A percentile compares a stretch with the other conserved stretches of the same genome.
These are phyloP conservation scores for Pseudotriccus pelzelni DNA, from an alignment of 2,797 vertebrate genomes.

Conservation along the genomic window DNA sequence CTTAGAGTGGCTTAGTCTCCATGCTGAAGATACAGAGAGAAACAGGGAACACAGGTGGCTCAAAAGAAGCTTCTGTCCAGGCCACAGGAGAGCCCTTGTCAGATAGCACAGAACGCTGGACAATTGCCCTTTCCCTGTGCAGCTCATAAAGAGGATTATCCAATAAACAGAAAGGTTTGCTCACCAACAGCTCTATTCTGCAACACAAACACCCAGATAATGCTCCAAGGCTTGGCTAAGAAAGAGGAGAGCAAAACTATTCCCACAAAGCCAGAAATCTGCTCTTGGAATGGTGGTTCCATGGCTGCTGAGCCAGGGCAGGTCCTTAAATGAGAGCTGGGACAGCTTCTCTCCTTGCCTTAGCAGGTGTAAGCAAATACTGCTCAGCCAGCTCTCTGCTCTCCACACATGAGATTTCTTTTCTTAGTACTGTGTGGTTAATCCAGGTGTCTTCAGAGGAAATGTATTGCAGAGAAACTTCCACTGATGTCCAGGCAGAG, in stretches of 20 bases:
- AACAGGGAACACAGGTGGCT: neutral
- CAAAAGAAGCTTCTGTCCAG: neutral
- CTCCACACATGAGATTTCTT: neutral
- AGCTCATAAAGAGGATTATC: neutral
- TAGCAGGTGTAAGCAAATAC: neutral
- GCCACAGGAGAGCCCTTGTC: neutral
- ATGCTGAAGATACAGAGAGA: neutral
- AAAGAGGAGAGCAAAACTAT: neutral
- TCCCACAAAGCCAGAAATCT: neutral
- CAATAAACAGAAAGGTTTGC: neutral
- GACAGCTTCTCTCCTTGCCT: neutral
- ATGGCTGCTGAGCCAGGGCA: neutral
- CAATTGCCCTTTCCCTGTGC: neutral
- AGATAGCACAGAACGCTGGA: neutral
- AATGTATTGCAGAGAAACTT: neutral
- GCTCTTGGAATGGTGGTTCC: neutral
- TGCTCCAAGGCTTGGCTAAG: neutral
- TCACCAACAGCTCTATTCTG: neutral
- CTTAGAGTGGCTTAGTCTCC: neutral
- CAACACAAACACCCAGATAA: neutral
- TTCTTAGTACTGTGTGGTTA: fast-evolving
- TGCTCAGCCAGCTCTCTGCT: neutral
- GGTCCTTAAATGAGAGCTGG: neutral
- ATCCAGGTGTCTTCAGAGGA: neutral
- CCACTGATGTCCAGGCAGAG: neutral